These are phyloP conservation scores for Chamaetylas fuelleborni DNA, from an alignment of 2,113 vertebrate genomes.

Conservation along the genomic window DNA sequence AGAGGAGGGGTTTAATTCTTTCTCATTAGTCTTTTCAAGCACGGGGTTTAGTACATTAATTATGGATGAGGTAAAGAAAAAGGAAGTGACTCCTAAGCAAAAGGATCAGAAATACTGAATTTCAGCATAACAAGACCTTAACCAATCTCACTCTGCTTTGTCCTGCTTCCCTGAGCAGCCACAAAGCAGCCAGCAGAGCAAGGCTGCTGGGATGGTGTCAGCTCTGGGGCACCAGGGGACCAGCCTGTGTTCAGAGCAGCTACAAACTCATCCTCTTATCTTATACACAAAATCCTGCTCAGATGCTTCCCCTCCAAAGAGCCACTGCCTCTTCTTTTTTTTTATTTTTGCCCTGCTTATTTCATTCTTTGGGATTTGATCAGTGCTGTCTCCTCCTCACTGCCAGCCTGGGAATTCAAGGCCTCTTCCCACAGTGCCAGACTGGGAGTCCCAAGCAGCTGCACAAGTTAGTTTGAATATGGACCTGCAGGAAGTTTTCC, in stretches of 20 bases:
- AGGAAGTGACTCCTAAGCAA: not conserved
- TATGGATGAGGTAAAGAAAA: not conserved
- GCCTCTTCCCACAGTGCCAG: too few species aligned
- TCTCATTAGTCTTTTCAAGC: not conserved
- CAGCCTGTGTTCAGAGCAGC: not conserved
- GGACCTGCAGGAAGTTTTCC: not conserved
- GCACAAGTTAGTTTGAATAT: not conserved
- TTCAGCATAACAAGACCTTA: not conserved
- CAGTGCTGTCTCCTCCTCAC: not conserved
- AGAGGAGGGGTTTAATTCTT: not conserved
- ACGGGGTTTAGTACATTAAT: not conserved
- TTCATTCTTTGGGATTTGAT: not conserved
- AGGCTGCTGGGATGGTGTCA: not conserved
- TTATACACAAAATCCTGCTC: not conserved
- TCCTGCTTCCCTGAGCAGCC: not conserved
- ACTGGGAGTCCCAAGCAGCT: not conserved
- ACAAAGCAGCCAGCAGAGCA: not conserved
- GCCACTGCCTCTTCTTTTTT: not conserved
- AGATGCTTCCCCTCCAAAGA: not conserved
- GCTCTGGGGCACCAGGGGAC: not conserved
- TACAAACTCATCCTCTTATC: not conserved
- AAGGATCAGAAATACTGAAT: not conserved
- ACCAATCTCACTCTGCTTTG: rapidly evolving
- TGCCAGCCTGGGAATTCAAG: not conserved
- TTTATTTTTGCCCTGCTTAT: not conserved